phyloP scores from a whole-genome alignment of 2,888 invertebrate species.

The Tipula helvola region DNA sequence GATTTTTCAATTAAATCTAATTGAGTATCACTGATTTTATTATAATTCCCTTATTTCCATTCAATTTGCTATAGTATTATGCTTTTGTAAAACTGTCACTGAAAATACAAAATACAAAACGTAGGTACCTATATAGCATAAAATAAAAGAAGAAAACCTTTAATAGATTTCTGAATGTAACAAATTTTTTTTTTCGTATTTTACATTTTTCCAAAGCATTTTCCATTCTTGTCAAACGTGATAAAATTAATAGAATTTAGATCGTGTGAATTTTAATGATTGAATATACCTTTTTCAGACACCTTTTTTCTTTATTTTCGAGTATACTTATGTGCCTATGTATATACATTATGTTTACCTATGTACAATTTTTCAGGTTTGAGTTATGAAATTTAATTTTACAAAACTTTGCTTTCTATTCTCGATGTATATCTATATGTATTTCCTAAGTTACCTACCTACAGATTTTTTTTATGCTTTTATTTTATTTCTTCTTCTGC shows the following conservation, averaged over 20 bases:
- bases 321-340: not conserved
- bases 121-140: not conserved
- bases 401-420: not conserved
- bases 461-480: not conserved
- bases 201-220: not conserved
- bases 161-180: not conserved
- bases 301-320: not conserved
- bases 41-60: slow-evolving; percentile 4
- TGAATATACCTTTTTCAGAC: slow-evolving; percentile 4
- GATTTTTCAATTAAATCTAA: slow-evolving; percentile 4
- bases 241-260: slow-evolving; percentile 4
- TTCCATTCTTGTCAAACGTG: slow-evolving; percentile 4
- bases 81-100: not conserved
- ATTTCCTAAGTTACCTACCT: not conserved
- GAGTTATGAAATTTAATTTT: not conserved
- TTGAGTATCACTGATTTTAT: slow-evolving; percentile 4
- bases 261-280: slow-evolving; percentile 4
- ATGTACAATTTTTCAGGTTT: not conserved
- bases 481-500: not conserved
- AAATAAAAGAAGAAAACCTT: not conserved
- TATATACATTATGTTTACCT: not conserved
- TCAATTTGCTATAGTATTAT: not conserved
- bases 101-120: not conserved
- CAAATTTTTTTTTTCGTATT: not conserved
- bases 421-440: not conserved